A percentile compares a stretch with the other conserved stretches of the same genome.
phyloP scores from a whole-genome alignment of 2,888 invertebrate species.

The Molanna angustata region DNA sequence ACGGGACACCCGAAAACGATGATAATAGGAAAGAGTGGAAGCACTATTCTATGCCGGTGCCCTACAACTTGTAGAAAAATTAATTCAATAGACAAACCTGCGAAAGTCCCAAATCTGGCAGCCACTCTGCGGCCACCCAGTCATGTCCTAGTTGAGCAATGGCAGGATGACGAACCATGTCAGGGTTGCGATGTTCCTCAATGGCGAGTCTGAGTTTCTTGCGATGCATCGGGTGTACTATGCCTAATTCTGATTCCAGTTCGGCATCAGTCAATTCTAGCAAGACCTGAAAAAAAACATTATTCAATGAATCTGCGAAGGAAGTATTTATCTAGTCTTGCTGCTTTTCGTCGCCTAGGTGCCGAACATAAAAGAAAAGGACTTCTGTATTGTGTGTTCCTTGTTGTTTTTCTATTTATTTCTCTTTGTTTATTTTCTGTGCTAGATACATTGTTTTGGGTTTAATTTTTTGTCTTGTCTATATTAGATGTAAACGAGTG shows the following conservation, averaged over 20 bases:
- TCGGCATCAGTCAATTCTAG: constrained; percentile 90
- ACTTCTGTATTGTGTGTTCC: background rate
- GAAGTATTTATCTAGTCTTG: no score
- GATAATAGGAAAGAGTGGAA: no score
- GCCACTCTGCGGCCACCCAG: constrained; percentile 92
- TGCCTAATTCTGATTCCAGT: constrained; percentile 86
- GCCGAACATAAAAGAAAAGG: no score
- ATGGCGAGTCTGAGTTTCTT: constrained; percentile 91
- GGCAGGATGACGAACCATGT: constrained; percentile 81
- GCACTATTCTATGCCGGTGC: no score
- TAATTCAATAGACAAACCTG: constrained; percentile 49
- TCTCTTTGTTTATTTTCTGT: background rate
- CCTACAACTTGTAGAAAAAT: no score
- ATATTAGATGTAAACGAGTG: no score
- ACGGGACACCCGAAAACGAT: no score
- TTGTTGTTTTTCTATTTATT: no score
- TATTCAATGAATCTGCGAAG: no score
- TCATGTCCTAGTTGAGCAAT: constrained; percentile 86
- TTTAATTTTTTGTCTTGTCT: no score
- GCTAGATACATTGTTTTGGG: no score
- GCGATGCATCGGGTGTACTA: constrained; percentile 88
- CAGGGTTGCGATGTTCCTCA: constrained; percentile 87
- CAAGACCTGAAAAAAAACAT: constrained; percentile 75
- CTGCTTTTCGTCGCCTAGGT: no score
- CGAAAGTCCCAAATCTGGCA: constrained; percentile 86